Base-by-base conservation (phyloP, 2,888 invertebrate species). In the Salpingus planirostris region DNA sequence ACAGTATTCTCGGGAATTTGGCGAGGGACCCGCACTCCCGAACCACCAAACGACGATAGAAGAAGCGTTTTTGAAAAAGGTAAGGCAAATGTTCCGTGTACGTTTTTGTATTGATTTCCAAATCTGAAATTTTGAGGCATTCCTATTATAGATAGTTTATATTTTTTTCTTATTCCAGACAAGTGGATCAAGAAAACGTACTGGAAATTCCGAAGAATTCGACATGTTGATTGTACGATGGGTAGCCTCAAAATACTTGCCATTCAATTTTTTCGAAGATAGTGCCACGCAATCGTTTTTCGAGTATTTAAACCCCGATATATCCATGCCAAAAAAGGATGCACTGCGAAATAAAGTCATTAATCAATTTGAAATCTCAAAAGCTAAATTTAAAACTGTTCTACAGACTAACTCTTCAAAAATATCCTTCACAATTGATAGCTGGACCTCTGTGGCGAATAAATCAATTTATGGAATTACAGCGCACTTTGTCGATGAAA, bases 391-490 rank as follows among this genome's bases (percentile, higher is more conserved):
- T 15, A 38, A 31, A 30, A 18, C 22, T 33, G 21, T 15, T 12
- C 26, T 43, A 15, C 27, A 36, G 34, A 31, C 43, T 37, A 29
- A 23, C 32, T 27, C 22, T 22, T 44, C 42, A 7, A 44, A 46
- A 37, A 37, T 47, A 21, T 38, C 44, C 21, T 46, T 48, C 21
- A 47, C 50, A 11, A 41, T 48, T 33, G 44, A 50, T 38, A 46
- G 42, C 13, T 49, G 47, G 47, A 42, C 48, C 14, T 46, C 47
- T n/a, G 36, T 45, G 28, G 31, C 31, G 30, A 39, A 29, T 24
- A 36, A 33, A 35, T 40, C 36, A 11, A 46, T 30, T 31, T 47
- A 49, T 38, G 49, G 44, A 21, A 43, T 50, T 7, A 51, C 49
- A 7, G 29, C 33, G 13, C 42, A 51, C 41, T 51, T 38, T 15